phyloP scores from a whole-genome alignment of 2,113 vertebrate genomes.

The Myodes glareolus region DNA sequence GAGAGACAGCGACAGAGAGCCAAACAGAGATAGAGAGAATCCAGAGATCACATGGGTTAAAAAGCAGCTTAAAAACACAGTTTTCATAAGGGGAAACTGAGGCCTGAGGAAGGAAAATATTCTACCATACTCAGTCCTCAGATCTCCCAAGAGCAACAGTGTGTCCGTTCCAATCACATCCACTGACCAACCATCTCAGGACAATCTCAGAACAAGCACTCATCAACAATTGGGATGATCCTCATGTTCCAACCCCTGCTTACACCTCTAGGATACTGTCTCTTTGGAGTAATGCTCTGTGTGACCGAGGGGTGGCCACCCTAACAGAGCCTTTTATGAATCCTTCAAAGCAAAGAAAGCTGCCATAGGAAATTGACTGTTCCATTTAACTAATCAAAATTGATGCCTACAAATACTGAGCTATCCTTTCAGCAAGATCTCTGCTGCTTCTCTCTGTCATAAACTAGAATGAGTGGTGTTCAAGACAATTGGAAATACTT shows the following conservation, averaged over 20 bases:
- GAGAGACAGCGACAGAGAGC: neutral
- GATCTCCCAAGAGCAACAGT: neutral
- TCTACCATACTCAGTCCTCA: neutral
- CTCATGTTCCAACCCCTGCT: neutral
- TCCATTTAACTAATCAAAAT: slow-evolving; percentile 12
- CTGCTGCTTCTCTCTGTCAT: neutral
- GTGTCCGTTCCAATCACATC: neutral
- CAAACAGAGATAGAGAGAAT: neutral
- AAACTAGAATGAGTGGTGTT: neutral
- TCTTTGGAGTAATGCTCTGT: neutral
- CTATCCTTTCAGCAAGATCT: slow-evolving; percentile 24
- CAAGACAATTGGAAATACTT: slow-evolving; percentile 19
- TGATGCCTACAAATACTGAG: neutral
- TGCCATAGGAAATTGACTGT: neutral
- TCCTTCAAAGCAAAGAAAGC: slow-evolving; percentile 35
- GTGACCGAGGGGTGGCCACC: neutral
- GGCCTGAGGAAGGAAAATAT: neutral
- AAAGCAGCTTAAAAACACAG: neutral
- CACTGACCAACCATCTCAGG: neutral
- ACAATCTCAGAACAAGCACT: neutral
- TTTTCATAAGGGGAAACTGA: neutral
- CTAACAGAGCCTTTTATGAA: neutral
- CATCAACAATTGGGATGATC: neutral
- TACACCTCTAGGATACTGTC: neutral
- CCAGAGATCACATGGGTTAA: neutral